Conservation (phyloP, 2,797 vertebrate genomes). For the Muscicapa comitata region DNA sequence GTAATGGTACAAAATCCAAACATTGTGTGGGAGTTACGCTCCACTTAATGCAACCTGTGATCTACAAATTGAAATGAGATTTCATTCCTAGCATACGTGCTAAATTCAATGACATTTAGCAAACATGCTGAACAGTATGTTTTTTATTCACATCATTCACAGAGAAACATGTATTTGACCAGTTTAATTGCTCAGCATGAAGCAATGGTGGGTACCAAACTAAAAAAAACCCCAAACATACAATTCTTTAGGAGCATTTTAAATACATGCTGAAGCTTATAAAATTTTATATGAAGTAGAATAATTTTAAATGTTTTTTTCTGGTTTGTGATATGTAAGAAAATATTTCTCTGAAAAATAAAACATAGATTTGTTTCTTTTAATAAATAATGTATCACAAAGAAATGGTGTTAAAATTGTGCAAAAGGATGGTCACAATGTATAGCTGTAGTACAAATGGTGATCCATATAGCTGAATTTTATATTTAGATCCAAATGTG, state of each 20-base stretch:
- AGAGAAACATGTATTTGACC: neutral
- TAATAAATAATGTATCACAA: neutral
- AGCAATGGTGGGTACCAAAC: neutral
- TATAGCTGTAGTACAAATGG: neutral
- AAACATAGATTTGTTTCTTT: neutral
- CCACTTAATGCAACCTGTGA: neutral
- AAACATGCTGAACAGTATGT: neutral
- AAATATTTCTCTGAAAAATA: neutral
- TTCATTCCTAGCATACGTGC: neutral
- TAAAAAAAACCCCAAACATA: neutral
- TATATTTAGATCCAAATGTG: neutral
- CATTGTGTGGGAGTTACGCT: neutral
- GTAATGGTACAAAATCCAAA: neutral
- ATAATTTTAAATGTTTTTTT: neutral
- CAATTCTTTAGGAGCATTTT: neutral
- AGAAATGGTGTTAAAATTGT: neutral
- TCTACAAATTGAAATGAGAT: slow-evolving; percentile 29
- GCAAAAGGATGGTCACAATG: neutral
- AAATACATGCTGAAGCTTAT: neutral
- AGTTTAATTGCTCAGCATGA: slow-evolving; percentile 7
- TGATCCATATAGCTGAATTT: neutral
- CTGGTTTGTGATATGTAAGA: neutral
- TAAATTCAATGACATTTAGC: slow-evolving; percentile 39
- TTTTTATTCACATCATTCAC: slow-evolving; percentile 15
- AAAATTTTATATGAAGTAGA: neutral